phyloP scores from a whole-genome alignment of 1,140 invertebrate species.

The Trichonephila clavata region DNA sequence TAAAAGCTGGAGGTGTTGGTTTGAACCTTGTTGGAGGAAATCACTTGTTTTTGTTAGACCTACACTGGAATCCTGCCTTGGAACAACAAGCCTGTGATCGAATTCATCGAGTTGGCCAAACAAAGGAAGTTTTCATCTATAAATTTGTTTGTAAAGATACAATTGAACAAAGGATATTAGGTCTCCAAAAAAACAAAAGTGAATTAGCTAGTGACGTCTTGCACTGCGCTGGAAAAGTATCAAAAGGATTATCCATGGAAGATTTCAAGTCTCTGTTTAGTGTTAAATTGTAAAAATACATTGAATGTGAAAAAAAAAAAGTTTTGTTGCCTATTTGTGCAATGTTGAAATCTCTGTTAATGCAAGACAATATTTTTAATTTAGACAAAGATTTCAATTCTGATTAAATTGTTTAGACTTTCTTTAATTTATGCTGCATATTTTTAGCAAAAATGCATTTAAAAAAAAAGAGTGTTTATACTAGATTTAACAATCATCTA shows the following conservation, averaged over 20 bases:
- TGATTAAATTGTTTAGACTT: too few species aligned
- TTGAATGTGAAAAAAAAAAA: not conserved
- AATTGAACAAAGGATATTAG: constrained; percentile 94
- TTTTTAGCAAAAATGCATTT: too few species aligned
- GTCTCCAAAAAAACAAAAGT: constrained; percentile 91
- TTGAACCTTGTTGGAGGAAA: constrained; percentile 98
- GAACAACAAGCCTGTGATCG: constrained; percentile 97
- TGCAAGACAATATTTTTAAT: too few species aligned
- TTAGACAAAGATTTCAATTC: too few species aligned
- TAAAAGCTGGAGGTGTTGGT: constrained; percentile 97
- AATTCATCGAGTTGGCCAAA: constrained; percentile 89
- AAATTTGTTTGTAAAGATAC: constrained; percentile 94
- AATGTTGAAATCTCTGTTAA: too few species aligned
- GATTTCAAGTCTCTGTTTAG: constrained; percentile 91
- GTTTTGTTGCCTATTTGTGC: not conserved
- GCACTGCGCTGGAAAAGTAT: constrained; percentile 84
- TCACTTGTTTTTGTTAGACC: constrained; percentile 93
- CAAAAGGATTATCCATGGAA: constrained; percentile 87
- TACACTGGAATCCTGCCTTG: constrained; percentile 99
- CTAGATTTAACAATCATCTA: too few species aligned
- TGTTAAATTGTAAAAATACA: constrained; percentile 79
- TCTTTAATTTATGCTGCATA: too few species aligned
- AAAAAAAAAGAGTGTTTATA: too few species aligned
- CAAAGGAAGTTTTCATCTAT: constrained; percentile 90
- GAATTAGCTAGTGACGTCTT: constrained; percentile 89